These are phyloP conservation scores for Teleogryllus occipitalis DNA, from an alignment of 1,140 invertebrate genomes.

Conservation along the genomic window DNA sequence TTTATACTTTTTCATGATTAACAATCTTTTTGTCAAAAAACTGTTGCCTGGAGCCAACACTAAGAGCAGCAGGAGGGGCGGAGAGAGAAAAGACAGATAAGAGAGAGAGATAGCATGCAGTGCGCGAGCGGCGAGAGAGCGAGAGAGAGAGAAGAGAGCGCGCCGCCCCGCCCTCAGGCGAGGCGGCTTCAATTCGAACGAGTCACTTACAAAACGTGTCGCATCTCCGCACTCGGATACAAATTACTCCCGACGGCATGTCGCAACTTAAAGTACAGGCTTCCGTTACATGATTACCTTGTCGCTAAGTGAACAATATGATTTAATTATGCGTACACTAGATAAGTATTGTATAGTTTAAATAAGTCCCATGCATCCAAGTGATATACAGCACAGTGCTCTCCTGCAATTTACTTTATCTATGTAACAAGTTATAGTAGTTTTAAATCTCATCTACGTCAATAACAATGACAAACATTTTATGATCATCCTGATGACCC, in stretches of 20 bases:
- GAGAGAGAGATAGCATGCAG: background rate
- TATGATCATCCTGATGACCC: constrained; percentile 17
- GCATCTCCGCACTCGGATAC: constrained; percentile 2
- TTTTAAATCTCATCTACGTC: constrained; percentile 19
- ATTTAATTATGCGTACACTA: constrained; percentile 9
- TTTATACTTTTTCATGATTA: constrained; percentile 16
- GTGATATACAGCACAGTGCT: background rate
- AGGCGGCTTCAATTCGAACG: background rate
- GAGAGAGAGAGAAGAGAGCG: background rate
- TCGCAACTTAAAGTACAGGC: constrained; percentile 12
- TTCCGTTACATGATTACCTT: constrained; percentile 7
- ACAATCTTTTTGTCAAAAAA: constrained; percentile 19
- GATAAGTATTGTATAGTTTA: constrained; percentile 8
- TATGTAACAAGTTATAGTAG: constrained; percentile 14
- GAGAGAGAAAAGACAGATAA: constrained; percentile 4
- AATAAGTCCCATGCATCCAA: constrained; percentile 10
- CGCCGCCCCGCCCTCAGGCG: no score
- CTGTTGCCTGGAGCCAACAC: constrained; percentile 14
- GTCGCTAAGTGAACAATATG: constrained; percentile 10
- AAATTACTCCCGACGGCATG: background rate
- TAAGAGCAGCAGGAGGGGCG: constrained; percentile 17
- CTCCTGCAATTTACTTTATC: background rate
- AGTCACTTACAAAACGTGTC: background rate
- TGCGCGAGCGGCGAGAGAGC: background rate
- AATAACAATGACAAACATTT: constrained; percentile 19